phyloP scores from a whole-genome alignment of 2,888 invertebrate genomes.

The Priocnemis perturbator region DNA sequence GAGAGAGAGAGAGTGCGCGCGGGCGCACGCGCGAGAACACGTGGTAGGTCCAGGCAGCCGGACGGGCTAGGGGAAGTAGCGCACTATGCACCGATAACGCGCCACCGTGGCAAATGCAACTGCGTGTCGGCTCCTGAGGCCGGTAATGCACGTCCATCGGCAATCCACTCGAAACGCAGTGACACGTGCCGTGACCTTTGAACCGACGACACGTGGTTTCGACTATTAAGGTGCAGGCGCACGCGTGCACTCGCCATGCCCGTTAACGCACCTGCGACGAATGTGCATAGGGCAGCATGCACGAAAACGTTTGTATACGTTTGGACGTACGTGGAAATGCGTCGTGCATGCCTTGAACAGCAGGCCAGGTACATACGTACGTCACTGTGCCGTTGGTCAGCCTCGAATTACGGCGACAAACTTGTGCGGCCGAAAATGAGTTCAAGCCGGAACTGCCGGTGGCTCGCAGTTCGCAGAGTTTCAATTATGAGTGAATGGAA shows the following conservation, averaged over 20 bases:
- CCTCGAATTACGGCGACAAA: too few relatives aligned
- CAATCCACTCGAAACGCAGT: constrained; percentile 6
- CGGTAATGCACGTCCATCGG: constrained; percentile 34
- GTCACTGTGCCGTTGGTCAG: too few relatives aligned
- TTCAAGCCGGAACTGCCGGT: constrained; percentile 3
- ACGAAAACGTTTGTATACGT: too few relatives aligned
- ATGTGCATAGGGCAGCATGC: too few relatives aligned
- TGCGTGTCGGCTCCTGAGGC: constrained; percentile 6
- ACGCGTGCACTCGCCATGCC: constrained; percentile 15
- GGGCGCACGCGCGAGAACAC: constrained; percentile 1
- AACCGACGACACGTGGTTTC: constrained; percentile 43
- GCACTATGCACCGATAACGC: constrained; percentile 29
- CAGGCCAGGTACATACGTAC: too few relatives aligned
- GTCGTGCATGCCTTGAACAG: too few relatives aligned
- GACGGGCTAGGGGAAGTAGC: constrained; percentile 19
- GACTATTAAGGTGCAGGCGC: constrained; percentile 38
- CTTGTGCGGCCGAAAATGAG: too few relatives aligned
- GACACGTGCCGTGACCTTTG: constrained; percentile 49
- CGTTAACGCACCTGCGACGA: too few relatives aligned
- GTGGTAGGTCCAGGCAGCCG: not conserved
- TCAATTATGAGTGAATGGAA: too few relatives aligned
- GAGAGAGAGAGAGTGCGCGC: constrained; percentile 16
- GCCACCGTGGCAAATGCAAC: constrained; percentile 15
- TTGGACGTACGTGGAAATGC: too few relatives aligned
- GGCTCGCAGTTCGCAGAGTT: not conserved